A percentile compares a stretch with the other conserved stretches of the same genome.
These are phyloP conservation scores for Galaxea fascicularis DNA, from an alignment of 92 coral and sea anemone species.

Conservation along the genomic window DNA sequence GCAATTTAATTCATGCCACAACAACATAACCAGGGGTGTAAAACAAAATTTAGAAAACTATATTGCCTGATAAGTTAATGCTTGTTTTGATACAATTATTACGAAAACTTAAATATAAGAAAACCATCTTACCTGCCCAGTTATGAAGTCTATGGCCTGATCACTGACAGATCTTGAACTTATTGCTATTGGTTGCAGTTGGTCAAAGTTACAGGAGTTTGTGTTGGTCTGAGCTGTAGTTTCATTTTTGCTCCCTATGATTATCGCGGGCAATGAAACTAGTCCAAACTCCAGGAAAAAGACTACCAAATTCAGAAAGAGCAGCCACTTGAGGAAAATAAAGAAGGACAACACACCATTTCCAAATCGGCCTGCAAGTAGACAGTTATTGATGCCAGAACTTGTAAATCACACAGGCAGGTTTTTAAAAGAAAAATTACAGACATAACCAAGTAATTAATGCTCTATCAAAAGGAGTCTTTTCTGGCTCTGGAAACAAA, in stretches of 20 bases:
- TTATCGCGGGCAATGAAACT: slow-evolving; percentile 80
- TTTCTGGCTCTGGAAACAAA: no score
- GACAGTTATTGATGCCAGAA: not conserved
- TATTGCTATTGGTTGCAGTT: not conserved
- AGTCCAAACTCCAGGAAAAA: slow-evolving; percentile 88
- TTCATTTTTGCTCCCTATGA: slow-evolving; percentile 33
- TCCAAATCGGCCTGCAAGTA: slow-evolving; percentile 95
- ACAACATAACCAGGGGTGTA: no score
- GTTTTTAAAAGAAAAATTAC: no score
- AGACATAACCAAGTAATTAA: no score
- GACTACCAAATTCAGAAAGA: slow-evolving; percentile 87
- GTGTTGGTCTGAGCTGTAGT: slow-evolving; percentile 26
- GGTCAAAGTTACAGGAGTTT: slow-evolving; percentile 55
- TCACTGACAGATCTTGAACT: slow-evolving; percentile 29
- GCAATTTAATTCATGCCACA: no score
- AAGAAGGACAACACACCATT: slow-evolving; percentile 98
- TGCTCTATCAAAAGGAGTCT: no score
- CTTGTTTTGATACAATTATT: no score
- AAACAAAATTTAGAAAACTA: no score
- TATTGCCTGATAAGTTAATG: no score
- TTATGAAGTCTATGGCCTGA: slow-evolving; percentile 79
- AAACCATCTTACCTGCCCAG: slow-evolving; percentile 83
- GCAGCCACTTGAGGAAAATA: slow-evolving; percentile 94
- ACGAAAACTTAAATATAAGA: not conserved
- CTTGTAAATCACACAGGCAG: no score